These are phyloP conservation scores for Brienomyrus brachyistius DNA, from an alignment of 2,113 vertebrate species.

Conservation along the genomic window DNA sequence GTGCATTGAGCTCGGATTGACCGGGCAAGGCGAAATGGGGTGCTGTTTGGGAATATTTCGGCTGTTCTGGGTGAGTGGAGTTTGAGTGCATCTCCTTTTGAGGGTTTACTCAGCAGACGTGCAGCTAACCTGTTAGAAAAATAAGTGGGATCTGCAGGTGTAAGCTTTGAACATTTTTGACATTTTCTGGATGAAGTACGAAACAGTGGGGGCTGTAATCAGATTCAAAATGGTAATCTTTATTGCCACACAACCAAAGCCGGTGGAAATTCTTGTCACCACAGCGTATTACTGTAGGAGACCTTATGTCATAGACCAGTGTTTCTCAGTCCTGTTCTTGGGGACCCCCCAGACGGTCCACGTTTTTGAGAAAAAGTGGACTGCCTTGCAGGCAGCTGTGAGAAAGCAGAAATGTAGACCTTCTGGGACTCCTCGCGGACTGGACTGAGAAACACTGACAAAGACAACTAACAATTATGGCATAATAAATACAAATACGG, in stretches of 20 bases:
- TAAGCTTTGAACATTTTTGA: not conserved
- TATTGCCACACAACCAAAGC: not conserved
- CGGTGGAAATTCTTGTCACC: not conserved
- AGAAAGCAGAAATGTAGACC: not conserved
- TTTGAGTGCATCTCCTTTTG: not conserved
- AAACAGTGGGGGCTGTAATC: not conserved
- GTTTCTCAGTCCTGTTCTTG: not conserved
- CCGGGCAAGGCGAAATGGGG: not conserved
- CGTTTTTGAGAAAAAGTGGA: not conserved
- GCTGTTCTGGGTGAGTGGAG: constrained; percentile 22
- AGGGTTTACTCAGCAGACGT: not conserved
- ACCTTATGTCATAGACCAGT: not conserved
- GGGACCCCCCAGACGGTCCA: not conserved
- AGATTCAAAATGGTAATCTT: not conserved
- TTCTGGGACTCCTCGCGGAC: not conserved
- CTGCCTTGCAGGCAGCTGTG: not conserved
- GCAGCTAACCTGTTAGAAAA: not conserved
- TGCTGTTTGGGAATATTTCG: constrained; percentile 4
- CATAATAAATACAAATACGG: not conserved
- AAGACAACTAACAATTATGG: not conserved
- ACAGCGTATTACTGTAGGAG: not conserved
- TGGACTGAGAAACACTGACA: not conserved
- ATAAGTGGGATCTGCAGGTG: not conserved
- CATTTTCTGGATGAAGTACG: not conserved
- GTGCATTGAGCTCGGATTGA: not conserved